Percentiles rank a stretch among this genome's conserved stretches.
Evolutionary conservation across 1,140 invertebrate species (phyloP).

Genomic region (Pararge aegeria): DNA sequence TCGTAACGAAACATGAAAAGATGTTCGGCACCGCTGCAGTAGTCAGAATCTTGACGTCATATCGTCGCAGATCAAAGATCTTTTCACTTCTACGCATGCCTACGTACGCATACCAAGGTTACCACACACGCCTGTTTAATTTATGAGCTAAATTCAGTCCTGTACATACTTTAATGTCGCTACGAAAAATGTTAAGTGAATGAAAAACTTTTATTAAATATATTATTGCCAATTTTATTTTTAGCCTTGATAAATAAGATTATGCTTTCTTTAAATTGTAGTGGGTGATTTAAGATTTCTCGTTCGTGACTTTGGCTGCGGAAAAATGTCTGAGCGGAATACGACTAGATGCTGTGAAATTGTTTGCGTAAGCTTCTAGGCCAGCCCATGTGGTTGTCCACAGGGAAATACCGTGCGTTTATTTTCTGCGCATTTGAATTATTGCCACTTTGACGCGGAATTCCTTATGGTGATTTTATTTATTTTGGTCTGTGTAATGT

Average conservation of each 20-base stretch:
- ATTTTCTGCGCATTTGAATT: no score
- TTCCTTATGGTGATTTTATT: no score
- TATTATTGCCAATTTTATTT: not conserved
- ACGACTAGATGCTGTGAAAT: no score
- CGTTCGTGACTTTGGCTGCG: no score
- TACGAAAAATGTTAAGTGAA: not conserved
- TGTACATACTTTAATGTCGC: not conserved
- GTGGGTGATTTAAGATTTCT: not conserved
- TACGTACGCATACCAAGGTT: not conserved
- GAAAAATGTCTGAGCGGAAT: no score
- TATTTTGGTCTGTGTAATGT: no score
- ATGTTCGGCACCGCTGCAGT: not conserved
- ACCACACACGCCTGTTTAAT: not conserved
- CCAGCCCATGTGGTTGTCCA: no score
- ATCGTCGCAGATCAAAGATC: slow-evolving; percentile 9
- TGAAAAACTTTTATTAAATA: not conserved
- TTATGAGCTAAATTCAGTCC: not conserved
- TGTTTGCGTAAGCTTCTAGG: no score
- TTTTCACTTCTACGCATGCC: slow-evolving; percentile 9
- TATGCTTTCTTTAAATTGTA: no score
- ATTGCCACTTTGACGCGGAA: no score
- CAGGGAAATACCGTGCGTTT: no score
- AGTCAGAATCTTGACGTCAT: not conserved
- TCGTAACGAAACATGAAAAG: not conserved
- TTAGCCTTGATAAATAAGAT: not conserved